Evolutionary conservation across 2,888 invertebrate species (phyloP).

Genomic region (Stegophylla sp.): DNA sequence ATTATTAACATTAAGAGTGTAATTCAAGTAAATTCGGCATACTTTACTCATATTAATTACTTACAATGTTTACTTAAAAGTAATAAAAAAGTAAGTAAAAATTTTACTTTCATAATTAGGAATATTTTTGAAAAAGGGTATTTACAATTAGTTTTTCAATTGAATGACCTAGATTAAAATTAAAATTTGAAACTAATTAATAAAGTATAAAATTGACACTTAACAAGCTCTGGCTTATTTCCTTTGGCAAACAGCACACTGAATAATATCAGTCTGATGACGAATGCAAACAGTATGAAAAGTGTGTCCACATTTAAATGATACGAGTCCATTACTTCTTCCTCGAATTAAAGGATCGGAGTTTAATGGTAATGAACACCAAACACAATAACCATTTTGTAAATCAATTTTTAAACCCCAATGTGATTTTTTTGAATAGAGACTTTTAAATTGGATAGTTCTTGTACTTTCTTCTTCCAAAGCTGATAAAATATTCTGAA

Average conservation of each 20-base stretch:
- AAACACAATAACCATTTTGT: slow-evolving; percentile 62
- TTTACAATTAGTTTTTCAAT: background rate
- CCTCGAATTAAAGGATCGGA: slow-evolving; percentile 68
- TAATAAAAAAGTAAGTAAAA: no score
- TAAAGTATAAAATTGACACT: background rate
- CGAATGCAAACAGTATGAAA: slow-evolving; percentile 66
- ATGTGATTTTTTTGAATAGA: slow-evolving; percentile 62
- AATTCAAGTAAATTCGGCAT: no score
- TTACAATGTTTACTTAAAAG: no score
- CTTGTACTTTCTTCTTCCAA: slow-evolving; percentile 32
- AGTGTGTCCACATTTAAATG: slow-evolving; percentile 72
- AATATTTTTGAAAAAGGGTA: background rate
- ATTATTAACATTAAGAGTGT: background rate
- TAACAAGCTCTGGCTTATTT: slow-evolving; percentile 17
- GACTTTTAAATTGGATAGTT: slow-evolving; percentile 12
- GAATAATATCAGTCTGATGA: slow-evolving; percentile 48
- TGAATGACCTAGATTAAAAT: background rate
- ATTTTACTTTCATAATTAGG: no score
- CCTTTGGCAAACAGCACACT: slow-evolving; percentile 39
- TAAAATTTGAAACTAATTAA: background rate
- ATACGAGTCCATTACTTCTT: slow-evolving; percentile 71
- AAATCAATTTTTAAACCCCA: slow-evolving; percentile 68
- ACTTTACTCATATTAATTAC: no score
- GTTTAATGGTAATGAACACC: slow-evolving; percentile 70
- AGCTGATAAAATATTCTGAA: background rate